These are phyloP conservation scores for Pelosia muscerda DNA, from an alignment of 2,888 invertebrate species.

Conservation along the genomic window DNA sequence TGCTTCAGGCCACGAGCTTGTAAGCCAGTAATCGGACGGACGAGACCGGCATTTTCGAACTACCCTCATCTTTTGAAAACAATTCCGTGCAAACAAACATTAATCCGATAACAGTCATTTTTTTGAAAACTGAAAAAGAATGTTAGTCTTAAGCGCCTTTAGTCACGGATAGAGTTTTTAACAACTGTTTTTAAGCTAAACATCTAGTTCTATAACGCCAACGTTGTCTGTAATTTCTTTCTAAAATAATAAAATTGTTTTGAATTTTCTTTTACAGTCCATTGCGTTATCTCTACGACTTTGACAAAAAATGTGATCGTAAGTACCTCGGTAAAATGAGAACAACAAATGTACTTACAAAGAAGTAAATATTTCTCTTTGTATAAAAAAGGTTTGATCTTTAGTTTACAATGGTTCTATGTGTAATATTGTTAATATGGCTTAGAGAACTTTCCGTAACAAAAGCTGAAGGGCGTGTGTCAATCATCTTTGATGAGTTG, in stretches of 20 bases:
- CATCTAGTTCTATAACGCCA: constrained; percentile 35
- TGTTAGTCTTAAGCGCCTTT: constrained; percentile 27
- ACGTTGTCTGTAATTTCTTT: constrained; percentile 38
- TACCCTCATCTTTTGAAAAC: constrained; percentile 37
- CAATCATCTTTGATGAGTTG: constrained; percentile 24
- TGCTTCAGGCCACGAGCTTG: constrained; percentile 34
- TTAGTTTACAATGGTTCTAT: constrained; percentile 19
- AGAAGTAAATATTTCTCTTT: constrained; percentile 39
- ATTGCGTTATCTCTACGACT: constrained; percentile 52
- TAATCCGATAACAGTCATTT: constrained; percentile 50
- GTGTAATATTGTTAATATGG: constrained; percentile 13
- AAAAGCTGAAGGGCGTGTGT: constrained; percentile 10
- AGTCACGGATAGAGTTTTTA: constrained; percentile 29
- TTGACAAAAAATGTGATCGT: constrained; percentile 49
- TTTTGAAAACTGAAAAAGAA: constrained; percentile 50
- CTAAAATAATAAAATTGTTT: constrained; percentile 52
- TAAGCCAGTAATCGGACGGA: constrained; percentile 68
- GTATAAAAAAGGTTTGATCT: constrained; percentile 25
- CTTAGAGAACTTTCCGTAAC: constrained; percentile 17
- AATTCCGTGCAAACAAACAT: constrained; percentile 52
- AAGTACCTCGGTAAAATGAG: constrained; percentile 41
- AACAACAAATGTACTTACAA: constrained; percentile 40
- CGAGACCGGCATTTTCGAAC: constrained; percentile 64
- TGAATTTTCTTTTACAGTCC: constrained; percentile 49
- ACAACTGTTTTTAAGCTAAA: constrained; percentile 28